Conservation (phyloP, 2,113 vertebrate genomes). For the Tetraodon nigroviridis region DNA sequence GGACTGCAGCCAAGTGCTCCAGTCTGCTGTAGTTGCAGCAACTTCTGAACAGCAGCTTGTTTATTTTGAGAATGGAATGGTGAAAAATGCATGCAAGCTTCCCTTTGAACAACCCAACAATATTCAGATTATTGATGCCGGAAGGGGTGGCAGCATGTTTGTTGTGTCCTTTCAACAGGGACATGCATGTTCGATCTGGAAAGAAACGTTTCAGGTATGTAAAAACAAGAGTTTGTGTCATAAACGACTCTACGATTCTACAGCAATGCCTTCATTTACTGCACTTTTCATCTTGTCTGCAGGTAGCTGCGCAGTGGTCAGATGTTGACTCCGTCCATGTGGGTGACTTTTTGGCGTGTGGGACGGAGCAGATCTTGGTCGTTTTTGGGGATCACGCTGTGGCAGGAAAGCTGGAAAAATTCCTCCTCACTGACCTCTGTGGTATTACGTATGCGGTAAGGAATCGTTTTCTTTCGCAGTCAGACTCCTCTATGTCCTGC, state of each 20-base stretch:
- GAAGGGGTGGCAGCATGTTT: slow-evolving; percentile 71
- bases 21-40: slow-evolving; percentile 69
- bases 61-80: slow-evolving; percentile 79
- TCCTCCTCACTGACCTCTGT: slow-evolving; percentile 83
- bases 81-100: slow-evolving; percentile 79
- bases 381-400: slow-evolving; percentile 71
- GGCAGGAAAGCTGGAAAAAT: slow-evolving; percentile 61
- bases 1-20: slow-evolving; percentile 44
- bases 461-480: neutral
- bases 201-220: slow-evolving; percentile 83
- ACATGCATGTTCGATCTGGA: slow-evolving; percentile 79
- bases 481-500: neutral
- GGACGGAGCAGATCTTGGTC: slow-evolving; percentile 86
- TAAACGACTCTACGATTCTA: no score
- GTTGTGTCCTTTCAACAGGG: slow-evolving; percentile 75
- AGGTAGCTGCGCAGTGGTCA: slow-evolving; percentile 84
- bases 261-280: no score
- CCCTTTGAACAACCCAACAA: slow-evolving; percentile 77
- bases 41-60: slow-evolving; percentile 83
- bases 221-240: no score
- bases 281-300: slow-evolving; percentile 28
- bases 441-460: slow-evolving; percentile 80
- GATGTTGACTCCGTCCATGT: slow-evolving; percentile 74
- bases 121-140: slow-evolving; percentile 72
- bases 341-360: slow-evolving; percentile 85